These are phyloP conservation scores for Tadarida brasiliensis DNA, from an alignment of 2,797 vertebrate species.

Conservation along the genomic window DNA sequence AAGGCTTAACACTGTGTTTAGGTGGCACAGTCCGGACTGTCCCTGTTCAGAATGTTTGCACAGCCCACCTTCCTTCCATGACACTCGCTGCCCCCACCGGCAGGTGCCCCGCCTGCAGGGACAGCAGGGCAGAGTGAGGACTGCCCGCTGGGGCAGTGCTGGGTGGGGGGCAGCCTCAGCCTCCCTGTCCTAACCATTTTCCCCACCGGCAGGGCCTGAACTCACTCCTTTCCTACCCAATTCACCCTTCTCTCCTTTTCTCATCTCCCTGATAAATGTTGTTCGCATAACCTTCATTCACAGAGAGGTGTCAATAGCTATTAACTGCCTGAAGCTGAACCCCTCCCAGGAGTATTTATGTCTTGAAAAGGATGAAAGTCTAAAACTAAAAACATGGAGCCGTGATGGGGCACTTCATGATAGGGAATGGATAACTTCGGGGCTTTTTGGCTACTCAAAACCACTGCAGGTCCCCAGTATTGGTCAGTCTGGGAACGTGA, in stretches of 20 bases:
- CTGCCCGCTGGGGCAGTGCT: neutral
- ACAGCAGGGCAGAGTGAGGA: no score
- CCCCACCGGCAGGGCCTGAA: neutral
- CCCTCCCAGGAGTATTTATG: neutral
- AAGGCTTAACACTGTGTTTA: neutral
- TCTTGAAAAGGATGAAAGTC: neutral
- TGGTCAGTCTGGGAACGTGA: neutral
- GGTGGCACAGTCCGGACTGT: neutral
- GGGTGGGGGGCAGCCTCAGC: neutral
- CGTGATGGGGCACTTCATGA: neutral
- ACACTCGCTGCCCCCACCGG: fast-evolving
- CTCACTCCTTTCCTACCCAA: neutral
- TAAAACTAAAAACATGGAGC: neutral
- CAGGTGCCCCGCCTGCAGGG: neutral
- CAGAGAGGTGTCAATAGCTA: neutral
- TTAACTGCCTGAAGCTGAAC: neutral
- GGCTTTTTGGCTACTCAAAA: neutral
- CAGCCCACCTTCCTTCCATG: neutral
- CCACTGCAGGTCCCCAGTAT: fast-evolving
- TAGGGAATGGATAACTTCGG: no score
- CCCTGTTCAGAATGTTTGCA: neutral
- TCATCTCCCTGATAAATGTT: neutral
- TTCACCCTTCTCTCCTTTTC: neutral
- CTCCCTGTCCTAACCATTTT: neutral
- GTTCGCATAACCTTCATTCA: neutral